Evolutionary conservation across 2,113 vertebrate genomes (phyloP).

Genomic region (Dicerorhinus sumatrensis): DNA sequence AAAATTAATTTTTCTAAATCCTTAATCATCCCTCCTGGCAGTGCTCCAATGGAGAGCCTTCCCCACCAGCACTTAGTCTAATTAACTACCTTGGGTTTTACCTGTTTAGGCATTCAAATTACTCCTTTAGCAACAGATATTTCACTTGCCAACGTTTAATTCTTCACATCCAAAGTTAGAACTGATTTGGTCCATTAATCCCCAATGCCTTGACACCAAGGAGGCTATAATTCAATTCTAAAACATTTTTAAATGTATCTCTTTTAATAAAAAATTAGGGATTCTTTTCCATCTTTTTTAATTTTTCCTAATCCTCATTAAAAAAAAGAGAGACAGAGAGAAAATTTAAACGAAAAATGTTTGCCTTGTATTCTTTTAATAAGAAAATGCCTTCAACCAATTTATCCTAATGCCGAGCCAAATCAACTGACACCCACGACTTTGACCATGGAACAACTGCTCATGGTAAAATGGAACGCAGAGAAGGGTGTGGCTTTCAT

Average conservation of each 20-base stretch:
- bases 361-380: not conserved
- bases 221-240: slow-evolving; percentile 4
- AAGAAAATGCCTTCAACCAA: not conserved
- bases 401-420: not conserved
- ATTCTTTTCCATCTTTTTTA: not conserved
- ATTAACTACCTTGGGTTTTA: slow-evolving; percentile 69
- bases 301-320: not conserved
- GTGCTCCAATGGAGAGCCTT: slow-evolving; percentile 34
- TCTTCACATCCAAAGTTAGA: slow-evolving; percentile 54
- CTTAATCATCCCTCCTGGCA: slow-evolving; percentile 68
- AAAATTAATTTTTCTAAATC: slow-evolving; percentile 76
- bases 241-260: not conserved
- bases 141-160: slow-evolving; percentile 57
- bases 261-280: not conserved
- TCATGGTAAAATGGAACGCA: not conserved
- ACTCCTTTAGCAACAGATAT: slow-evolving; percentile 8
- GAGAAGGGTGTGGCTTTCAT: not conserved
- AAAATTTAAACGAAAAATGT: not conserved
- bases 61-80: slow-evolving; percentile 53
- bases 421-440: not conserved
- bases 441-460: not conserved
- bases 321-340: not conserved
- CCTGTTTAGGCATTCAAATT: slow-evolving; percentile 57
- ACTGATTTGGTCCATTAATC: slow-evolving; percentile 39
- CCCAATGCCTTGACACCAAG: slow-evolving; percentile 39